phyloP scores from a whole-genome alignment of 2,797 vertebrate genomes.

The Petrocephalus sullivani region DNA sequence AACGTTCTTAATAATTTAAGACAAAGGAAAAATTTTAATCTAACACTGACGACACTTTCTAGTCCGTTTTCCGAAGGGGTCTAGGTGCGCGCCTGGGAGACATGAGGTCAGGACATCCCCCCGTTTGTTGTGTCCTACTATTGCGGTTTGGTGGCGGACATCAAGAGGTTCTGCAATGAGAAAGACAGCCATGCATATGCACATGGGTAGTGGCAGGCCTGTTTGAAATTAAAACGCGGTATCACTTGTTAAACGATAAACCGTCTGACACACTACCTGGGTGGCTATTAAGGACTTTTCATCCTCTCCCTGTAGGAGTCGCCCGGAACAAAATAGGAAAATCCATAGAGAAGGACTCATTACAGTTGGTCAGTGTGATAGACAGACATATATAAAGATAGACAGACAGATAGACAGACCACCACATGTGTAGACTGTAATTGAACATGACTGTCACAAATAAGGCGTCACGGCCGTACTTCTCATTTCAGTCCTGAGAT shows the following conservation, averaged over 20 bases:
- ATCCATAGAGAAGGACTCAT: background rate
- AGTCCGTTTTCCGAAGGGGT: background rate
- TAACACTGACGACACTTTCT: background rate
- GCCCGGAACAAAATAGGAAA: background rate
- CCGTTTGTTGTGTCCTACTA: background rate
- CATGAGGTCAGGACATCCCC: background rate
- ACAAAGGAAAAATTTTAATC: background rate
- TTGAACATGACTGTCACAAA: background rate
- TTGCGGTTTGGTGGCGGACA: background rate
- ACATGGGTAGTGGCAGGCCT: background rate
- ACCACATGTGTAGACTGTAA: background rate
- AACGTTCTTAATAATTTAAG: background rate
- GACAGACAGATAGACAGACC: background rate
- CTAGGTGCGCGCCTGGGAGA: background rate
- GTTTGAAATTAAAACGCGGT: background rate
- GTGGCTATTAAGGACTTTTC: conserved; percentile 1
- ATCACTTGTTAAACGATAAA: background rate
- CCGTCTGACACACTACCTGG: background rate
- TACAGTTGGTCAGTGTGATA: background rate
- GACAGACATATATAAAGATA: background rate
- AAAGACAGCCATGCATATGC: background rate
- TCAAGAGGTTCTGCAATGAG: background rate
- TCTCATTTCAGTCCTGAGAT: background rate
- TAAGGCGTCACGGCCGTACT: background rate
- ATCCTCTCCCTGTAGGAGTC: conserved; percentile 13